A percentile compares a stretch with the other conserved stretches of the same genome.
Evolutionary conservation across 2,113 vertebrate genomes (phyloP).

Genomic region (Trogon melanurus): DNA sequence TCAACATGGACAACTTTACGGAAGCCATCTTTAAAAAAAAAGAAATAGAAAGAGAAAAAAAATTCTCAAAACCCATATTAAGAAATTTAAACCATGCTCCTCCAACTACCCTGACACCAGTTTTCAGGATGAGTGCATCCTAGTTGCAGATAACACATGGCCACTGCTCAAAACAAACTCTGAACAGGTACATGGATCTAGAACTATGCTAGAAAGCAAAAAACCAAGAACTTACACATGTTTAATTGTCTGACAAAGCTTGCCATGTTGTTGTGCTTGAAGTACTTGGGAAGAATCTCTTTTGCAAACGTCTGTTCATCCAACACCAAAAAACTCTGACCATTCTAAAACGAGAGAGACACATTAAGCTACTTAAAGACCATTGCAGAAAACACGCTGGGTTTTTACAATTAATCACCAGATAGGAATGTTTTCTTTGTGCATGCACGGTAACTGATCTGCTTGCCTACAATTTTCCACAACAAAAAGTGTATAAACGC

Average conservation of each 20-base stretch:
- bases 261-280: constrained; percentile 99
- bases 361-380: constrained; percentile 5
- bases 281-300: constrained; percentile 97
- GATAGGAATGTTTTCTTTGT: constrained; percentile 43
- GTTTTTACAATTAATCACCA: constrained; percentile 33
- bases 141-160: neutral
- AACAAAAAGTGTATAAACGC: neutral
- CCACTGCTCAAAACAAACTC: neutral
- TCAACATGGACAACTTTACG: constrained; percentile 96
- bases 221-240: constrained; percentile 88
- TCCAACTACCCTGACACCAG: neutral
- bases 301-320: constrained; percentile 95
- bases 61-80: neutral
- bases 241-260: constrained; percentile 97
- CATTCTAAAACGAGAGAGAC: constrained; percentile 80
- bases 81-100: neutral
- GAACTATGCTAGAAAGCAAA: neutral
- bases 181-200: neutral
- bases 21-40: constrained; percentile 87
- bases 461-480: constrained; percentile 11
- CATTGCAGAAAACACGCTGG: neutral
- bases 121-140: neutral
- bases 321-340: constrained; percentile 94
- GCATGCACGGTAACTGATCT: neutral
- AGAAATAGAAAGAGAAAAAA: neutral